Evolutionary conservation across 2,888 invertebrate genomes (phyloP), one percentile per base, ranked within the genome.

Genomic region (Platycheirus rosarum): DNA sequence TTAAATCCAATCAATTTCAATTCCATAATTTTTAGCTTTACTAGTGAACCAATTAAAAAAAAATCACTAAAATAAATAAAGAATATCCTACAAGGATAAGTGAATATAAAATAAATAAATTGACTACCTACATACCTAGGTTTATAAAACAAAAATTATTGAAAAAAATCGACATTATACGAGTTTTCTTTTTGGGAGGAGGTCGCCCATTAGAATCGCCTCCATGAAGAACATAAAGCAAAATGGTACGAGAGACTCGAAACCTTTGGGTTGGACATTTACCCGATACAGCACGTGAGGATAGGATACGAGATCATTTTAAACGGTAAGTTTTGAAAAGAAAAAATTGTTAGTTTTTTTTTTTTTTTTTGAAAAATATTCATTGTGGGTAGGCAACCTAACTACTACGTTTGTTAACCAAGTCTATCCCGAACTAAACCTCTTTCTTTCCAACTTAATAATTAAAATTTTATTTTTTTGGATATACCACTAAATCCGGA

Each of bases 221-320:
- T 90, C 90, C 88, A 96, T 96, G 96, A 95, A 95, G 96, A 95
- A 95, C 95, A 94, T 93, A 95, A 95, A 95, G 95, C 96, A 97
- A 96, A 95, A 98, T 98, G 98, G 98, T 98, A 95, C 98, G 98
- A 96, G 98, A 98, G 97, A 98, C 98, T 95, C 97, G 98, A 95
- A 98, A 98, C 94, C 96, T 98, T 94, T 98, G 98, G 97, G 97
- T 98, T 95, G 98, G 98, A 95, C 98, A 98, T 95, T 96, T 98
- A 95, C 98, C 98, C 95, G 98, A 98, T 94, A 97, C 97, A 94
- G 96, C 97, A 94, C 96, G 97, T 91, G 97, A 98, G 93, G 97
- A 97, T 92, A 95, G 96, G 92, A 97, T 98, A 93, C 94, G 96
- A 93, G 97, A 97, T 93, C 96, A 97, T 93, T 98, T 98, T 93